Evolutionary conservation across 2,797 vertebrate species (phyloP), one percentile per base, ranked within the genome.

Genomic region (Ceryle rudis): DNA sequence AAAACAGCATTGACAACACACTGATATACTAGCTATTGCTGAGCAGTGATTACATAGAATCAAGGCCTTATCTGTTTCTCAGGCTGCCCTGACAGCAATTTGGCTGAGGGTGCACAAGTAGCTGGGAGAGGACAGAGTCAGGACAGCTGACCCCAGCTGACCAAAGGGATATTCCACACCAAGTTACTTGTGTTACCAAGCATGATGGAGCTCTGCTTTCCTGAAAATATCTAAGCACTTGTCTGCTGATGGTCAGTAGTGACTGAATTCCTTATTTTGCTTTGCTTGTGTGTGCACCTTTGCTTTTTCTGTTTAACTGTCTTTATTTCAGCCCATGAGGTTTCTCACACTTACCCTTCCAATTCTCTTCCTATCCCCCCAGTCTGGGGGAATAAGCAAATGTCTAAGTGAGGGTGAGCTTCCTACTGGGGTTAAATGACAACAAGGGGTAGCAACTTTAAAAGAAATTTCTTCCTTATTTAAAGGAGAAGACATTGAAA

Each of bases 51-150:
- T 61, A 14, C 9, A 31, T 7, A 46, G 21, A 37, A 13, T 20
- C 41, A 60, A 33, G 23, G 10, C 3, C 10, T 58, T 71, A 55
- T 71, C 44, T 37, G 37, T 21, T 70, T 62, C 49, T 55, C 41
- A 31, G 6, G 5, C 21, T 9, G 12, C 18, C 23, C 37, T 15
- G 6, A 3, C 37, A 37, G n/a, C 0, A 0, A 70, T 28, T 4
- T 51, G 23, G 7, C 26, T 64, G 15, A 10, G 7, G 7, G 8
- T 20, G 9, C 8, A n/a, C 42, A 49, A 42, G 55, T 22, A 37
- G 3, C 1, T 70, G 46, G 18, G 26, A 64, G 13, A 14, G 15
- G 12, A 28, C 26, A 57, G 10, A 57, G 7, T 9, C 3, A 5
- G 41, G 55, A 69, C 31, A 69, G 3, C 0, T 64, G 41, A 62